Percentiles rank a stretch among this genome's conserved stretches.
Evolutionary conservation across 2,888 invertebrate species (phyloP).

Genomic region (Synergus umbraculus): DNA sequence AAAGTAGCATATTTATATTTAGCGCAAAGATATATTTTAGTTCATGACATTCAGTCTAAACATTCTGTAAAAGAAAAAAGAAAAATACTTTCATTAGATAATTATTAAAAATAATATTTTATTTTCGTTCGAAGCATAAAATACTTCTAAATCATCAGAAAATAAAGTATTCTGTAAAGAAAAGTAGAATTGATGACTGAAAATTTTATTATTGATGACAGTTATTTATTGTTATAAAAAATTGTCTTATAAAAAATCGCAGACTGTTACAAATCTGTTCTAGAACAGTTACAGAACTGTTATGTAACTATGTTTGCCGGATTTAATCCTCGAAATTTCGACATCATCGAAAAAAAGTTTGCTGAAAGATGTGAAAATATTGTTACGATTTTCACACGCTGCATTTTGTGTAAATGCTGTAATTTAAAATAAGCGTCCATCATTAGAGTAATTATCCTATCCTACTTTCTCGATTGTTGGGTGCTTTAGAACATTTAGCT

Average conservation of each 20-base stretch:
- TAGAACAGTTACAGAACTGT: no score
- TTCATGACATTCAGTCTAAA: no score
- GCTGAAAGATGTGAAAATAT: conserved; percentile 10
- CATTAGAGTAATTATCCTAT: neutral
- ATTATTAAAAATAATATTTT: no score
- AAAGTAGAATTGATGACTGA: conserved; percentile 2
- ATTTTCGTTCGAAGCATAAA: no score
- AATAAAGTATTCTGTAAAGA: neutral
- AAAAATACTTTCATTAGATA: no score
- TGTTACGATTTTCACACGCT: neutral
- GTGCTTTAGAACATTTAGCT: neutral
- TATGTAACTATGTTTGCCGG: no score
- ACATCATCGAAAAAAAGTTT: neutral
- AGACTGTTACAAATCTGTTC: no score
- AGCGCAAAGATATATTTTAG: no score
- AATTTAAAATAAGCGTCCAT: neutral
- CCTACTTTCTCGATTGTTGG: neutral
- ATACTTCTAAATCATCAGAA: no score
- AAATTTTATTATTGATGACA: neutral
- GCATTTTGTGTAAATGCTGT: conserved; percentile 29
- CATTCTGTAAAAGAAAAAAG: no score
- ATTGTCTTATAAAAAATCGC: no score
- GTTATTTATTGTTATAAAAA: conserved; percentile 14
- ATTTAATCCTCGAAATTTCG: neutral
- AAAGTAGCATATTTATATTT: no score